phyloP scores from a whole-genome alignment of 1,140 invertebrate species.

The Trissolcus basalis region DNA sequence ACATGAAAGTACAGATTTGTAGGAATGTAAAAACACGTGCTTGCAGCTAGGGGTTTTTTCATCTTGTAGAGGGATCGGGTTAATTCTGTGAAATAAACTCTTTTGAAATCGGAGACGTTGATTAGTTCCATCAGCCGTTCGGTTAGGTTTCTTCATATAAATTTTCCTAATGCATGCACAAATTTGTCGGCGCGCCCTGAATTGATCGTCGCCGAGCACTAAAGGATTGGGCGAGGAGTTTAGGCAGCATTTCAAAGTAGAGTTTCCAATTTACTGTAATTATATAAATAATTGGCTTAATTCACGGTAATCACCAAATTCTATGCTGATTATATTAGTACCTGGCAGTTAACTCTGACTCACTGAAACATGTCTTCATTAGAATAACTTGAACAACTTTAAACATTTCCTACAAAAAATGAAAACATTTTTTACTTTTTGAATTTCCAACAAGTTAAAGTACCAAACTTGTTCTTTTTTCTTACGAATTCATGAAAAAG shows the following conservation, averaged over 20 bases:
- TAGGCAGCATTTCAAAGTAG: conserved; percentile 7
- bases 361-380: neutral
- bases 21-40: neutral
- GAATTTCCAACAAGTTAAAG: too few species aligned
- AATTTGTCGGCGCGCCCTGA: too few species aligned
- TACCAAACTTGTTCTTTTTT: too few species aligned
- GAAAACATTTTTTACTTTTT: too few species aligned
- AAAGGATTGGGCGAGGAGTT: neutral
- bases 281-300: conserved; percentile 8
- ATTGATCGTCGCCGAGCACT: neutral
- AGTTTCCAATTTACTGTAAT: conserved; percentile 13
- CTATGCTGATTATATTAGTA: conserved; percentile 11
- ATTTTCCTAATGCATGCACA: too few species aligned
- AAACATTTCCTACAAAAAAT: too few species aligned
- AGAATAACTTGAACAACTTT: neutral
- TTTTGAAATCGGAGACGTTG: too few species aligned
- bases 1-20: conserved; percentile 2
- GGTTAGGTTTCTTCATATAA: too few species aligned
- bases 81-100: too few species aligned
- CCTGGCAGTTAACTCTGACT: neutral
- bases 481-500: too few species aligned
- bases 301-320: conserved; percentile 5
- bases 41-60: neutral
- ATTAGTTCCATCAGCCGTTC: too few species aligned
- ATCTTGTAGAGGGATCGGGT: neutral